These are phyloP conservation scores for Numenius arquata DNA, from an alignment of 2,113 vertebrate species.

Conservation along the genomic window DNA sequence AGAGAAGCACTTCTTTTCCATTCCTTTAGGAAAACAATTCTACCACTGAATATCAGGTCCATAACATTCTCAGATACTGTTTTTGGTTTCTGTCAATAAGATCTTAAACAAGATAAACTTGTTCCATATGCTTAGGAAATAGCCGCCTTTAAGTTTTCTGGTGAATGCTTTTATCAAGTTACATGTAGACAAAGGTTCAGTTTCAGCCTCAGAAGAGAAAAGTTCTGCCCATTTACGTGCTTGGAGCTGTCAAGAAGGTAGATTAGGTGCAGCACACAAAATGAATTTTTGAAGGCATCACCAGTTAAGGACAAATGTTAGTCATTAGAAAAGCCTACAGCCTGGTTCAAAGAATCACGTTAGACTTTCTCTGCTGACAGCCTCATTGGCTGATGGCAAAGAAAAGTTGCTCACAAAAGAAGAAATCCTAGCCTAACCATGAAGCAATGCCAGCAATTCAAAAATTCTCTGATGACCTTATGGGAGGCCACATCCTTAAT, in stretches of 20 bases:
- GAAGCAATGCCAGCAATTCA: background rate
- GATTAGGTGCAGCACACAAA: slow-evolving; percentile 9
- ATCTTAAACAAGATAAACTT: background rate
- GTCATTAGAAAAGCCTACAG: slow-evolving; percentile 1
- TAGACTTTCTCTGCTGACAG: background rate
- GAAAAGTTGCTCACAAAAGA: background rate
- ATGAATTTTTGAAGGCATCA: slow-evolving; percentile 32
- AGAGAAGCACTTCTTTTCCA: background rate
- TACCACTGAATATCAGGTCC: background rate
- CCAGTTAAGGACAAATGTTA: background rate
- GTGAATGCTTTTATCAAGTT: slow-evolving; percentile 4
- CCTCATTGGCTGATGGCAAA: background rate
- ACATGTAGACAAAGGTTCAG: background rate
- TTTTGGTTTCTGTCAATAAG: background rate
- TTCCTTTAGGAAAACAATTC: background rate
- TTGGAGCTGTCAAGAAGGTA: slow-evolving; percentile 23
- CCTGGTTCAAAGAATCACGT: background rate
- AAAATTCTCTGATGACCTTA: background rate
- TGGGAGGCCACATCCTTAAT: background rate
- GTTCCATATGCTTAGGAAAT: background rate
- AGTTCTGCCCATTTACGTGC: slow-evolving; percentile 18
- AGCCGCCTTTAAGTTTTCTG: background rate
- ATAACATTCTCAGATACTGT: background rate
- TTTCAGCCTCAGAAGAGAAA: background rate
- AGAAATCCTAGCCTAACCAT: background rate